Conservation (phyloP, 2,113 vertebrate species). For the Lota lota region DNA sequence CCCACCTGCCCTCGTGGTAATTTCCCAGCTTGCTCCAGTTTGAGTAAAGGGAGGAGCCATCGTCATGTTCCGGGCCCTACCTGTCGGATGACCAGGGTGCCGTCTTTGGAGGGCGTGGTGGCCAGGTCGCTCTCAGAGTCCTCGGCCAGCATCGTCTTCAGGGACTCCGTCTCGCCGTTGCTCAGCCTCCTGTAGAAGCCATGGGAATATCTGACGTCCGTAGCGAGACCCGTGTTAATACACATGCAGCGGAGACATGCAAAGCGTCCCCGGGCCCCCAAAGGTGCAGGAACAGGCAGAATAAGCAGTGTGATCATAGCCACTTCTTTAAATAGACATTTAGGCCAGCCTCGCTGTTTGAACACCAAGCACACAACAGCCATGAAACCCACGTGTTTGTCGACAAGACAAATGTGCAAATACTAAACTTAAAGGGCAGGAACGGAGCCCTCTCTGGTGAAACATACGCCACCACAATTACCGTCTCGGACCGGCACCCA, state of each 20-base stretch:
- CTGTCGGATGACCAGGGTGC: conserved; percentile 96
- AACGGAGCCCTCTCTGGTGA: no score
- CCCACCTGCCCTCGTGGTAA: no score
- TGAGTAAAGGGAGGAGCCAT: no score
- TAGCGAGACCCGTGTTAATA: conserved; percentile 47
- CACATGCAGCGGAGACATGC: conserved; percentile 38
- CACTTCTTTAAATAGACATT: no score
- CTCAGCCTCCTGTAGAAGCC: conserved; percentile 83
- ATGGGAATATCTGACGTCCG: conserved; percentile 40
- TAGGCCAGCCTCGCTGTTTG: no score
- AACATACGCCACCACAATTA: no score
- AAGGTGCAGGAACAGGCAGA: neutral
- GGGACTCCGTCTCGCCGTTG: conserved; percentile 93
- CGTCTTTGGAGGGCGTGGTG: conserved; percentile 91
- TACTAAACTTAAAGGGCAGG: no score
- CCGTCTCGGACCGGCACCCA: no score
- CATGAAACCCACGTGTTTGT: no score
- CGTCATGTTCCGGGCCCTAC: conserved; percentile 61
- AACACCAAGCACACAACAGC: no score
- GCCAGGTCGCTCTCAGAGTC: conserved; percentile 88
- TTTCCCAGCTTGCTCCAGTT: no score
- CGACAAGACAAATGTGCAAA: no score
- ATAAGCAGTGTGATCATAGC: neutral
- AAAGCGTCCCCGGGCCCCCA: neutral
- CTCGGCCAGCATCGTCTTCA: conserved; percentile 93